phyloP scores from a whole-genome alignment of 2,113 vertebrate genomes.

The Cavia aperea region DNA sequence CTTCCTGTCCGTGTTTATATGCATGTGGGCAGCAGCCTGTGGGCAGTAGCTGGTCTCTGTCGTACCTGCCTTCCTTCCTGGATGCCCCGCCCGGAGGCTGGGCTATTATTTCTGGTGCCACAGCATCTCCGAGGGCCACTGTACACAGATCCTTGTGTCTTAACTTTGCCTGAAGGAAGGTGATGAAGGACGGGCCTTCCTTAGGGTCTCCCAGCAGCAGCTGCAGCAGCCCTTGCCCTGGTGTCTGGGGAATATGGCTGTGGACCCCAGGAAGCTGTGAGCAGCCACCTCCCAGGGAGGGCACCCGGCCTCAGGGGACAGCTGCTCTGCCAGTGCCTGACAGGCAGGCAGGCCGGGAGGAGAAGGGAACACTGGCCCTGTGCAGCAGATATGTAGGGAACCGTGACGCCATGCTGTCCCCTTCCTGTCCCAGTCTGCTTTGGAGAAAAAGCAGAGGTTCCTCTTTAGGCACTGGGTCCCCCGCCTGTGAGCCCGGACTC shows the following conservation, averaged over 20 bases:
- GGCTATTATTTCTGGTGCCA: no score
- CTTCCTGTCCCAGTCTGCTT: background rate
- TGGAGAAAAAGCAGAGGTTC: background rate
- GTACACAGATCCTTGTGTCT: background rate
- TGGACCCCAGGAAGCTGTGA: no score
- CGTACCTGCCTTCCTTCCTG: background rate
- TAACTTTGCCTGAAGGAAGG: background rate
- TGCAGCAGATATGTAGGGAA: background rate
- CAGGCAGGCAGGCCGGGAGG: background rate
- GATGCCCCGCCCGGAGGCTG: background rate
- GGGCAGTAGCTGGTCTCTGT: background rate
- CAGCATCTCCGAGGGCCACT: background rate
- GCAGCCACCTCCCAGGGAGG: background rate
- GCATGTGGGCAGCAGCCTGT: fast-evolving
- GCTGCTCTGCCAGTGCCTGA: background rate
- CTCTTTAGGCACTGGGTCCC: background rate
- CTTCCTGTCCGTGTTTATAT: fast-evolving
- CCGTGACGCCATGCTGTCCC: background rate
- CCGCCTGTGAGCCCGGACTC: background rate
- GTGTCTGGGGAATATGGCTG: fast-evolving
- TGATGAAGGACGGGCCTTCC: background rate
- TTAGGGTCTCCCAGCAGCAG: background rate
- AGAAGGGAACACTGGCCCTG: fast-evolving
- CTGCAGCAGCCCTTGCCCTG: background rate
- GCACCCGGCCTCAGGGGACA: background rate